These are phyloP conservation scores for Coregonus ussuriensis DNA, from an alignment of 2,797 vertebrate genomes.

Conservation along the genomic window DNA sequence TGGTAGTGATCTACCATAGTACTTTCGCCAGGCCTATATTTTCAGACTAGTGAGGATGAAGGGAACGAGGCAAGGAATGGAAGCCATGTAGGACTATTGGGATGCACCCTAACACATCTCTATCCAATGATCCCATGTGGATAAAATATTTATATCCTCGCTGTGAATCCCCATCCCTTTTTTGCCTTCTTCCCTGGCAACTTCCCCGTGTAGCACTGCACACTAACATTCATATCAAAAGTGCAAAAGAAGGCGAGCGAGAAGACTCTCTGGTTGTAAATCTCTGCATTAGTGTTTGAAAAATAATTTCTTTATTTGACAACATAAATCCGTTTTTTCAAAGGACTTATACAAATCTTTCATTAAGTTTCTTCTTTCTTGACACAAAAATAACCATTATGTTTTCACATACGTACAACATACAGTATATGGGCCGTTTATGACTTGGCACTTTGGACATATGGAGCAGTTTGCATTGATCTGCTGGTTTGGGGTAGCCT, in stretches of 20 bases:
- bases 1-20: neutral
- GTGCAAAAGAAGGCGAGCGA: slow-evolving; percentile 32
- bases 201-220: neutral
- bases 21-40: neutral
- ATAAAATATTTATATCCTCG: too few relatives aligned
- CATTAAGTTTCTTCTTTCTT: slow-evolving; percentile 63
- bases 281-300: slow-evolving; percentile 68
- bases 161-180: too few relatives aligned
- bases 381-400: slow-evolving; percentile 77
- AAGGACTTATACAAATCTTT: slow-evolving; percentile 78
- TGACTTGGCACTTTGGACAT: slow-evolving; percentile 83
- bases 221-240: slow-evolving; percentile 30
- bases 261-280: slow-evolving; percentile 35
- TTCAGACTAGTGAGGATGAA: neutral
- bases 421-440: slow-evolving; percentile 56
- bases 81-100: too few relatives aligned
- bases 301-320: slow-evolving; percentile 71
- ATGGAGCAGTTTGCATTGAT: slow-evolving; percentile 78
- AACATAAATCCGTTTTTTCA: slow-evolving; percentile 62
- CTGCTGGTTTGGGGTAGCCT: slow-evolving; percentile 70
- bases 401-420: slow-evolving; percentile 58
- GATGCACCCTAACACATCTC: too few relatives aligned
- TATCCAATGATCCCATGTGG: too few relatives aligned
- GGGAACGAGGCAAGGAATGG: too few relatives aligned
- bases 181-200: too few relatives aligned